phyloP scores from a whole-genome alignment of 2,113 vertebrate species.

The Leptodactylus fuscus region DNA sequence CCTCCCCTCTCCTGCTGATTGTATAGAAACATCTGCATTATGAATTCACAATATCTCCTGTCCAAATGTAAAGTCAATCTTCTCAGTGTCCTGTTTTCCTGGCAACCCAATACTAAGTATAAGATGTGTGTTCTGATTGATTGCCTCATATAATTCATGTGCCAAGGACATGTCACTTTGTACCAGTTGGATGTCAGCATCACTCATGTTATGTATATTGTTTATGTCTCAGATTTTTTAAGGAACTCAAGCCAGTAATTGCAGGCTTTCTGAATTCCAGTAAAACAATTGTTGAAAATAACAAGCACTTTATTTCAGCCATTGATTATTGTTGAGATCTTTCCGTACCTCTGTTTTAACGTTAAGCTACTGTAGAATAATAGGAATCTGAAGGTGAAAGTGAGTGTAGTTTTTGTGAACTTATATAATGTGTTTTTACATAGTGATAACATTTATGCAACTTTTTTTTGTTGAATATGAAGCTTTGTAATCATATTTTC shows the following conservation, averaged over 20 bases:
- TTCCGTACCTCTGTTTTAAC: background rate
- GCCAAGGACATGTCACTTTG: slow-evolving; percentile 38
- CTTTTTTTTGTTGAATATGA: too few species aligned
- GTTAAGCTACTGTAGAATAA: background rate
- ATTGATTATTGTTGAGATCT: background rate
- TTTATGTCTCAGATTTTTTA: slow-evolving; percentile 2
- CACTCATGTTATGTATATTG: slow-evolving; percentile 15
- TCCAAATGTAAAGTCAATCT: background rate
- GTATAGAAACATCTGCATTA: background rate
- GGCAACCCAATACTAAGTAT: background rate
- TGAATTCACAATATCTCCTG: background rate
- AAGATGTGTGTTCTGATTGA: slow-evolving; percentile 37
- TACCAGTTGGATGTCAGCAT: slow-evolving; percentile 28
- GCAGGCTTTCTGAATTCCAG: background rate
- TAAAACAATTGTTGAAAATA: background rate
- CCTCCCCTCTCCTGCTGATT: background rate
- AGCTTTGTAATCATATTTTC: too few species aligned
- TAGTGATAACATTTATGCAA: too few species aligned
- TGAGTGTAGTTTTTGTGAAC: too few species aligned
- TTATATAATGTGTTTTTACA: too few species aligned
- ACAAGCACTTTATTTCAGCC: background rate
- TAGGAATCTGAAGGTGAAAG: too few species aligned
- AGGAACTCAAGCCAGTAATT: background rate
- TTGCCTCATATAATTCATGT: background rate
- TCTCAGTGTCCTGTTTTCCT: background rate